Evolutionary conservation across 1,140 invertebrate genomes (phyloP), one percentile per base, ranked within the genome.

Genomic region (Phthorimaea operculella): DNA sequence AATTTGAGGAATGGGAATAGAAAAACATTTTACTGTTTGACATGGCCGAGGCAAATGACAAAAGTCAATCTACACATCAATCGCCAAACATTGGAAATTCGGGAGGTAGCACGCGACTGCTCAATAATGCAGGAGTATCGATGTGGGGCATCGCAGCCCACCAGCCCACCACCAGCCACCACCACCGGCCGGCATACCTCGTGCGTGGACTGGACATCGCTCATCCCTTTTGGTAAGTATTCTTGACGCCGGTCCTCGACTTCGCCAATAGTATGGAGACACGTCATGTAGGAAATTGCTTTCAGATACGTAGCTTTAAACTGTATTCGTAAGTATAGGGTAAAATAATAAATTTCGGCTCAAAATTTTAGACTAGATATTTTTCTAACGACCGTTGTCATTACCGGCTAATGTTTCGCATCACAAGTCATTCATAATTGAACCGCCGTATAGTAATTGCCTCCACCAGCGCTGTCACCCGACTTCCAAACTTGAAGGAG

Each of bases 61-160:
- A 83, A 83, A 84, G 76, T 84, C 81, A 79, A 84, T 84, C 81
- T 82, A 84, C 72, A 81, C 81, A 81, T 79, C 79, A 82, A 84
- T 84, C 77, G 79, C 81, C 81, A 83, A 84, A 84, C 81, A 83
- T 80, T 77, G 72, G 72, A 82, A 79, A 81, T 82, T 84, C 77
- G 72, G 78, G 77, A 77, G 76, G 79, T 61, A 71, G 60, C 79
- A 84, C 79, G 81, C 81, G 76, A 84, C 71, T 82, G 72, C 69
- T 84, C 68, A 84, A 84, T 84, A 84, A 84, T 84, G 77, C 80
- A 84, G 68, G 79, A 76, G 72, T 84, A 84, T 84, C 81, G 81
- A 84, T 79, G 80, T 82, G 74, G 79, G 76, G 54, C 79, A 82
- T 81, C 80, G 66, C 70, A 60, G 74, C 72, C 63, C 16, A 47